A percentile compares a stretch with the other conserved stretches of the same genome.
Conservation (phyloP, 2,797 vertebrate genomes). For the Cuniculus paca region DNA sequence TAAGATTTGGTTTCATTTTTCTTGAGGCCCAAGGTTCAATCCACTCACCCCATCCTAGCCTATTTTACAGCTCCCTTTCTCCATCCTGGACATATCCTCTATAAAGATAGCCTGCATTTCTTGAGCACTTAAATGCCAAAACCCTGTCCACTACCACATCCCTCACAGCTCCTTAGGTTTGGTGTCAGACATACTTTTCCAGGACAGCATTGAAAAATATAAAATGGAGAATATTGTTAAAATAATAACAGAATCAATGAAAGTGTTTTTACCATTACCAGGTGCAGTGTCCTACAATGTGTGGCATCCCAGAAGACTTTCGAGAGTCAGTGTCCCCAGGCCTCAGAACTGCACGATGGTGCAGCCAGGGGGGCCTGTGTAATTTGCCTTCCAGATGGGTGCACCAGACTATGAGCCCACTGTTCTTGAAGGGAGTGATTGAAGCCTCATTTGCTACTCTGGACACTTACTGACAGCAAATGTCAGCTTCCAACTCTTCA, state of each 20-base stretch:
- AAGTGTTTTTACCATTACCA: not conserved
- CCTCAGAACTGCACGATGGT: not conserved
- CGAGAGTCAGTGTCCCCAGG: not conserved
- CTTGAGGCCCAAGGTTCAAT: not conserved
- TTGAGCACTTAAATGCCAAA: not conserved
- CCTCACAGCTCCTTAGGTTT: not conserved
- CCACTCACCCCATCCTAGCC: not conserved
- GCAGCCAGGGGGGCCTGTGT: not conserved
- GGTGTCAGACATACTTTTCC: not conserved
- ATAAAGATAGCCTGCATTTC: not conserved
- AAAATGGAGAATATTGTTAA: not conserved
- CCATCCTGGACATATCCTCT: not conserved
- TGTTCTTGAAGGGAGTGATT: conserved; percentile 40
- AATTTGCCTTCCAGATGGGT: conserved; percentile 48
- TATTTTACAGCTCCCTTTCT: not conserved
- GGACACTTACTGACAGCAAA: conserved; percentile 70
- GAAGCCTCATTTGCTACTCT: conserved; percentile 62
- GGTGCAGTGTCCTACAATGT: not conserved
- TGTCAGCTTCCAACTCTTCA: conserved; percentile 74
- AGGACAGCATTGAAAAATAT: not conserved
- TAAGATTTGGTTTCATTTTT: not conserved
- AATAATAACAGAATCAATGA: not conserved
- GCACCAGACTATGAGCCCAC: not conserved
- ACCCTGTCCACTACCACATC: not conserved
- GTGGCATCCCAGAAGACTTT: not conserved